Base-by-base conservation (phyloP, 2,888 invertebrate genomes). In the Quadroppia sp. region DNA sequence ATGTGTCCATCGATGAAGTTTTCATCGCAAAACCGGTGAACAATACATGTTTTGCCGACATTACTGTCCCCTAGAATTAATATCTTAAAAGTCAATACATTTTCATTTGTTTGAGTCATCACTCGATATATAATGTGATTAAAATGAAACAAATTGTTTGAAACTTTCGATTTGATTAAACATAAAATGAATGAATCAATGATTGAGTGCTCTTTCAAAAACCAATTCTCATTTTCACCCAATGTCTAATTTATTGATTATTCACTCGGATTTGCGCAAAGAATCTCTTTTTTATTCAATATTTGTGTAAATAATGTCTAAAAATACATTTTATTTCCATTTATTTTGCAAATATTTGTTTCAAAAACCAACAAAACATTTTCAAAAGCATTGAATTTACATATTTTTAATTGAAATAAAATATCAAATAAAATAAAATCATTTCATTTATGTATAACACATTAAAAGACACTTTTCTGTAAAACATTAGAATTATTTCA, bases 1-100 rank as follows among this genome's bases (percentile, higher is more conserved):
- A 92, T 92, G 84, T 92, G 92, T 78, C 92, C 91, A 82, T 92
- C 92, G 84, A 91, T 92, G 84, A 91, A 92, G 80, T 90, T 87
- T 83, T 92, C 92, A 82, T 92, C 92, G 82, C 92, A 92, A 81
- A 91, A 92, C 83, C 92, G 87, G 83, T 92, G 92, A 80, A 92
- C 91, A 80, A 92, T 90, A 84, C 92, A 92, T 76, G 92, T 92
- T 86, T 92, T 92, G 23, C 92, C 92, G 77, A 92, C 92, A 85
- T 92, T 92, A 72, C 91, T 91, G 85, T 92, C 92, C 75, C 92
- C 92, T 81, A 92, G 85, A 80, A 92, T 91, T 81, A 92, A 85
- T 78, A 92, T 87, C 85, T 92, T 92, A 83, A 91, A 92, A 36
- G 40, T 64, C 64, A 40, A 17, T n/a, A 20, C 36, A 7, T 40